Percentiles rank a stretch among this genome's conserved stretches.
Evolutionary conservation across 1,140 invertebrate species (phyloP).

Genomic region (Coptotermes formosanus): DNA sequence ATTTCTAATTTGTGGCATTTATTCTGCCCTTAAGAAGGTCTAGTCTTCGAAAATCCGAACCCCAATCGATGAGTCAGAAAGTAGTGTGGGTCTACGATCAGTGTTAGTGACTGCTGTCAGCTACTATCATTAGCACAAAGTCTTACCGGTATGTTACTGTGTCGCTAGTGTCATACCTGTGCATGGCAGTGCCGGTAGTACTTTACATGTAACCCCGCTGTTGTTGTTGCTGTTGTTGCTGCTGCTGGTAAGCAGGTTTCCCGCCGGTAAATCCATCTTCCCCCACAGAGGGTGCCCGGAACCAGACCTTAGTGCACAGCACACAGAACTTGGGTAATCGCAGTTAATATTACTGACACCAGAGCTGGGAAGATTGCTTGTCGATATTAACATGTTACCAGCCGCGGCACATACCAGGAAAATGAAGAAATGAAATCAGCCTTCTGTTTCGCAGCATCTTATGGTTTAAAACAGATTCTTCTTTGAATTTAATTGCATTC

Average conservation of each 20-base stretch:
- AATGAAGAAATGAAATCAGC: background rate
- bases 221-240: background rate
- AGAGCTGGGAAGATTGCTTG: slow-evolving; percentile 6
- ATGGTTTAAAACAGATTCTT: background rate
- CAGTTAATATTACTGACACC: background rate
- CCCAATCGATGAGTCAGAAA: too few relatives aligned
- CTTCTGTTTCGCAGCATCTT: background rate
- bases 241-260: background rate
- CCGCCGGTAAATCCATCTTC: background rate
- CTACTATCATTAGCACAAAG: too few relatives aligned
- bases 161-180: background rate
- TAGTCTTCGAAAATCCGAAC: too few relatives aligned
- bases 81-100: too few relatives aligned
- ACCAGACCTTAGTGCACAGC: background rate
- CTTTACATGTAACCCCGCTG: background rate
- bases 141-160: too few relatives aligned
- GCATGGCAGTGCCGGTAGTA: background rate
- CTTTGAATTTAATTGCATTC: too few relatives aligned
- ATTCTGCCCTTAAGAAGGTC: too few relatives aligned
- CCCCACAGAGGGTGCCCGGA: background rate
- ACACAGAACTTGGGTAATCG: background rate
- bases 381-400: background rate
- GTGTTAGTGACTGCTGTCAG: too few relatives aligned
- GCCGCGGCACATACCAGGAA: background rate
- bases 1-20: too few relatives aligned